Base-by-base conservation (phyloP, 2,113 vertebrate genomes). In the Calypte anna region DNA sequence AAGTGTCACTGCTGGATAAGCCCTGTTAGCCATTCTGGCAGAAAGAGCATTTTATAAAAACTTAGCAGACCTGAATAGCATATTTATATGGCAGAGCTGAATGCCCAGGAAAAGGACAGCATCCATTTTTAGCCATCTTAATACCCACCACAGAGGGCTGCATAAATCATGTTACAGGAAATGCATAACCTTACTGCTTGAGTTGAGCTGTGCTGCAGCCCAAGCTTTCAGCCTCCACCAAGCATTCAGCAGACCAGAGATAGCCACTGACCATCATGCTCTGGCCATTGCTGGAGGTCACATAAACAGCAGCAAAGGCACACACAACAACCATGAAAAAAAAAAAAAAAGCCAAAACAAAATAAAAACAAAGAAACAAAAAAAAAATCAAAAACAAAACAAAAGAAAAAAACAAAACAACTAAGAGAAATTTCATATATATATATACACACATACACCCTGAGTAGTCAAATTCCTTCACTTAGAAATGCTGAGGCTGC, bases 21-120 rank as follows among this genome's bases (percentile, higher is more conserved):
- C 90, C 73, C 53, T 84, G 61, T 62, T 96, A 93, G 88, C 78
- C 92, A 91, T 82, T 79, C 85, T 96, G 84, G 48, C 91, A 96
- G 69, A 91, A 91, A 80, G 40, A 68, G 44, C 62, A 86, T 55
- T 74, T 92, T 88, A 88, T 59, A 73, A 84, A 96, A 97, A 91
- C 84, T 92, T 62, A 82, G 81, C 36, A 75, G 58, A 96, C 67
- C 40, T 91, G 86, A 84, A 86, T 31, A 75, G 59, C 19, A 43
- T 94, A 67, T 92, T 90, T 90, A 70, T 79, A 72, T 14, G 31
- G 75, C 43, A 95, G 73, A 90, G 54, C 54, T 82, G 40, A 81
- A 73, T 46, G 73, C 50, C 68, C 82, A 82, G 57, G 66, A 88
- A 95, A 96, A 86, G 55, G 73, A 48, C 67, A 82, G 63, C 58